Evolutionary conservation across 1,140 invertebrate species (phyloP).

Genomic region (Achatina immaculata): DNA sequence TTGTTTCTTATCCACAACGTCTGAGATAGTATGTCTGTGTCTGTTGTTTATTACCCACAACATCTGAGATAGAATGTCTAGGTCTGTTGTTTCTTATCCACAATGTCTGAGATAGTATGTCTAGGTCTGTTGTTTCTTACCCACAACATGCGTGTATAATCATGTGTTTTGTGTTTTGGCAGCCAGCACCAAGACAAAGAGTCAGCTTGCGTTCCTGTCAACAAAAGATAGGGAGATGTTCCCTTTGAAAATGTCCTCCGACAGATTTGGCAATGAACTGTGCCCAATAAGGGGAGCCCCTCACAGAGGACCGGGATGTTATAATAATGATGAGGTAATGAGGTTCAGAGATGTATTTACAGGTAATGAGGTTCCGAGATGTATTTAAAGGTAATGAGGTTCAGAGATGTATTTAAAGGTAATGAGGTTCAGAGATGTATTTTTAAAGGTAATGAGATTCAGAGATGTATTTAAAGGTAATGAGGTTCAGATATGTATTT

Average conservation of each 20-base stretch:
- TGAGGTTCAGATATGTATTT: too few relatives aligned
- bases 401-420: background rate
- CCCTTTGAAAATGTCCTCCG: conserved; percentile 63
- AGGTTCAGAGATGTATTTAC: too few relatives aligned
- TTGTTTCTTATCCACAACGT: too few relatives aligned
- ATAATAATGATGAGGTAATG: conserved; percentile 67
- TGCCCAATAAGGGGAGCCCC: conserved; percentile 62
- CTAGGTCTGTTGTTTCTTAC: too few relatives aligned
- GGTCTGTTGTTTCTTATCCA: too few relatives aligned
- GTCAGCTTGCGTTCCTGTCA: conserved; percentile 55
- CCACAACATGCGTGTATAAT: too few relatives aligned
- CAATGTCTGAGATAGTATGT: too few relatives aligned
- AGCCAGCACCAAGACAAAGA: background rate
- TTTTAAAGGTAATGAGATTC: background rate
- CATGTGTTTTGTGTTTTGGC: too few relatives aligned
- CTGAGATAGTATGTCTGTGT: too few relatives aligned
- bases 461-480: too few relatives aligned
- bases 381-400: background rate
- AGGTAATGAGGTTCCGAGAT: background rate
- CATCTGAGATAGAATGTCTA: too few relatives aligned
- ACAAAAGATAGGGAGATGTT: conserved; percentile 65
- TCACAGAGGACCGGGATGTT: conserved; percentile 65
- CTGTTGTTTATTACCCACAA: too few relatives aligned
- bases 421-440: background rate
- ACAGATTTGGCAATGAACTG: conserved; percentile 68